Conservation (phyloP, 2,113 vertebrate genomes). For the Noturus placidus region DNA sequence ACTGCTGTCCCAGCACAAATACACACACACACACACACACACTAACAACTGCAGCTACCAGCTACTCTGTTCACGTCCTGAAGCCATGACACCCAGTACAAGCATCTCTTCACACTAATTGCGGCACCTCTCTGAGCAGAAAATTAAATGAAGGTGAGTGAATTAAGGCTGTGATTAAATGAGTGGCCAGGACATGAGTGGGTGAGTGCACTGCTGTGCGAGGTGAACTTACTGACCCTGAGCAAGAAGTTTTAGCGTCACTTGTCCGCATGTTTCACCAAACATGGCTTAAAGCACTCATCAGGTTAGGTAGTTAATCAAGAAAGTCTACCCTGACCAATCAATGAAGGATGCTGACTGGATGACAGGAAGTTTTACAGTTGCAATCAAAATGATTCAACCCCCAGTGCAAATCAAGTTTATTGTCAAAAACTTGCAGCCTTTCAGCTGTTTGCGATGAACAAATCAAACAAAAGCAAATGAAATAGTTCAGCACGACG, state of each 20-base stretch:
- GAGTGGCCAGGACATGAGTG: slow-evolving; percentile 10
- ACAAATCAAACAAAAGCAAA: too few species aligned
- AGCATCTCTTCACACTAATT: slow-evolving; percentile 34
- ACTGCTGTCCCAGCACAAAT: slow-evolving; percentile 40
- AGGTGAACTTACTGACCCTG: slow-evolving; percentile 10
- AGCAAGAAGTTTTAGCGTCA: slow-evolving; percentile 1
- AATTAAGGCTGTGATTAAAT: slow-evolving; percentile 28
- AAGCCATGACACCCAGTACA: slow-evolving; percentile 34
- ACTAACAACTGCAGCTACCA: slow-evolving; percentile 40
- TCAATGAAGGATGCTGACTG: background rate
- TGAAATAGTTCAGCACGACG: too few species aligned
- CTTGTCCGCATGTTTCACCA: background rate
- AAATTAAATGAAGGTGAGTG: slow-evolving; percentile 31
- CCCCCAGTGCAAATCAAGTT: too few species aligned
- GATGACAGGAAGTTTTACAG: too few species aligned
- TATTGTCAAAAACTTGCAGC: too few species aligned
- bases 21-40: slow-evolving; percentile 40
- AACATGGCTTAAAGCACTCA: background rate
- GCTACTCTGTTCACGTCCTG: slow-evolving; percentile 26
- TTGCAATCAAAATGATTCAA: too few species aligned
- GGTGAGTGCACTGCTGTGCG: background rate
- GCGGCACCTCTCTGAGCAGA: slow-evolving; percentile 33
- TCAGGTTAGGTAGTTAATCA: background rate
- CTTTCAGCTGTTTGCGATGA: too few species aligned
- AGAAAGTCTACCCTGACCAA: background rate